Base-by-base conservation (phyloP, 2,888 invertebrate genomes). In the Caenorhabditis imperialis region DNA sequence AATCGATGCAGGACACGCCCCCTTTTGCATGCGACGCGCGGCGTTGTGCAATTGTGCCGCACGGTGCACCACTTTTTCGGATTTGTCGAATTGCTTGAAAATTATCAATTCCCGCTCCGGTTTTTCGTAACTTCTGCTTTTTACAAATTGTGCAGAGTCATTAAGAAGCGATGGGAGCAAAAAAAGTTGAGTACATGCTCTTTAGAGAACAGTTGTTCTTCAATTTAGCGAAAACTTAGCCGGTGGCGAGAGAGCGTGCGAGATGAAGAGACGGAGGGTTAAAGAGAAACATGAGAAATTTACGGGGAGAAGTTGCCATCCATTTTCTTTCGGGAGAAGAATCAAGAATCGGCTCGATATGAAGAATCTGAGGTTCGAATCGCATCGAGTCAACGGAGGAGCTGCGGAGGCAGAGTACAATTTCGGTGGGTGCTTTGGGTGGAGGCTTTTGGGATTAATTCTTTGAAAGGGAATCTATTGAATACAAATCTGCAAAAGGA, bases 341-440 rank as follows among this genome's bases (percentile, higher is more conserved):
- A 25, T 48, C 7, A 48, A 30, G 25, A 30, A 20, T 22, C 6
- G 12, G 6, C 22, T 4, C 7, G 23, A 23, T 45, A 75, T 75
- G 75, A 55, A 55, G 22, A 75, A 71, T 60, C 40, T 75, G n/a
- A 58, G 75, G n/a, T 71, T 75, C 40, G 75, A 75, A 50, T 65
- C 75, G 5, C 75, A 75, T 51, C 58, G 75, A 45, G 30, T 22
- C 20, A 75, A 75, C 27, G 75, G 75, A 25, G 75, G 75, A 37
- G 51, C 57, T 12, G 75, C 75, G 3, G 70, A 63, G 33, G 53
- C 70, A 3, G 70, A 75, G 51, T 75, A 51, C 27, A 75, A 75
- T 55, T 75, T 70, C 18, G 75, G 75, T 75, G 18, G 22, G 75
- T 71, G 3, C 14, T 50, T 23, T 22, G n/a, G 4, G 16, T 16